A percentile compares a stretch with the other conserved stretches of the same genome.
Conservation (phyloP, 2,113 vertebrate genomes). For the Microcebus murinus region DNA sequence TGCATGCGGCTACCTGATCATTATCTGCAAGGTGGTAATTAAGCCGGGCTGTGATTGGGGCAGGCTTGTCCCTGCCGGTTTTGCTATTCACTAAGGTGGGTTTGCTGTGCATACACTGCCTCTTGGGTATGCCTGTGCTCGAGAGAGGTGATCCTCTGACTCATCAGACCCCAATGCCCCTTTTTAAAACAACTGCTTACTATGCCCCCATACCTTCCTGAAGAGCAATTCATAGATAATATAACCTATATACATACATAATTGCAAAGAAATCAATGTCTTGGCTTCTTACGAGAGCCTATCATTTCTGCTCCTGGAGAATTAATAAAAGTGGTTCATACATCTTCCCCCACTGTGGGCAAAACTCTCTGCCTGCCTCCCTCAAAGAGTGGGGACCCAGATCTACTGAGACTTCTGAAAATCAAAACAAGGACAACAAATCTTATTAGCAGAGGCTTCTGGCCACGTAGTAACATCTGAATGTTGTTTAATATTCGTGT, state of each 20-base stretch:
- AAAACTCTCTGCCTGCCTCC: background rate
- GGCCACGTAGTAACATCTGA: background rate
- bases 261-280: background rate
- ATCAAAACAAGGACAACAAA: background rate
- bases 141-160: background rate
- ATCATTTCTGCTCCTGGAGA: background rate
- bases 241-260: background rate
- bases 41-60: conserved; percentile 52
- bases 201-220: background rate
- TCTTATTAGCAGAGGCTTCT: background rate
- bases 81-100: background rate
- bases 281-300: background rate
- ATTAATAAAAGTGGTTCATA: background rate
- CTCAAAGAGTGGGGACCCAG: background rate
- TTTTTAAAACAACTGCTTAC: background rate
- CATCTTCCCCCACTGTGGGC: background rate
- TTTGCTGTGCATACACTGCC: background rate
- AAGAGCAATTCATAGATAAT: background rate
- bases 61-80: background rate
- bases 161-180: background rate
- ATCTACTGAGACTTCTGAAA: background rate
- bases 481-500: background rate
- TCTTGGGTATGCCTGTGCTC: background rate
- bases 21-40: conserved; percentile 74
- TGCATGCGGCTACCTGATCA: conserved; percentile 61